phyloP scores from a whole-genome alignment of 2,113 vertebrate genomes.

The Hiodon tergisus region DNA sequence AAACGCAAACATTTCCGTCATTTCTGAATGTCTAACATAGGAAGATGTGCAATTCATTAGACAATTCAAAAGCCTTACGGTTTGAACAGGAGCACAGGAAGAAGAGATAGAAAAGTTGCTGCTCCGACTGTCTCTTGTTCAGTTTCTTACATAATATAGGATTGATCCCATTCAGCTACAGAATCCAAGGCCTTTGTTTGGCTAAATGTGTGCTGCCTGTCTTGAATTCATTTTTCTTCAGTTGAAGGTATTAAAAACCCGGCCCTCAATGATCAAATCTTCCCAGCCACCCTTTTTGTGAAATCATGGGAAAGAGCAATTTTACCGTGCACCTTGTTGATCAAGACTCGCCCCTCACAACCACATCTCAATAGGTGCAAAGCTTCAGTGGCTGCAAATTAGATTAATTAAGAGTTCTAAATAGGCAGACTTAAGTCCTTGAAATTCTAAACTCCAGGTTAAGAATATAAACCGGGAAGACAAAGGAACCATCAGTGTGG shows the following conservation, averaged over 20 bases:
- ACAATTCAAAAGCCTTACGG: conserved; percentile 48
- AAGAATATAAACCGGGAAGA: conserved; percentile 19
- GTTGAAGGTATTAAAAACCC: conserved; percentile 17
- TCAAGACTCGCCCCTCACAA: conserved; percentile 21
- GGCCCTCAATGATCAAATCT: not conserved
- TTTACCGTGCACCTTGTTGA: conserved; percentile 23
- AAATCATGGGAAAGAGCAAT: conserved; percentile 22
- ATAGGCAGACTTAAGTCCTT: conserved; percentile 20
- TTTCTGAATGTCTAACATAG: conserved; percentile 3
- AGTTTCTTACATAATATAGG: conserved; percentile 35
- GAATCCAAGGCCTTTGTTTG: conserved; percentile 28
- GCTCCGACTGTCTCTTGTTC: conserved; percentile 41
- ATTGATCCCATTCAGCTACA: conserved; percentile 41
- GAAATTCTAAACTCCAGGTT: conserved; percentile 23
- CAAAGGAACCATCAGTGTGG: not conserved
- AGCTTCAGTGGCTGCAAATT: conserved; percentile 17
- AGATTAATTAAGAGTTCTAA: conserved; percentile 26
- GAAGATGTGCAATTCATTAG: conserved; percentile 46
- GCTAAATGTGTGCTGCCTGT: conserved; percentile 21
- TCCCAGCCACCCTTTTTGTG: not conserved
- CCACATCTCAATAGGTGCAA: conserved; percentile 9
- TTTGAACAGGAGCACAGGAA: conserved; percentile 41
- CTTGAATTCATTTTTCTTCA: conserved; percentile 28
- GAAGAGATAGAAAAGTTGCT: conserved; percentile 51
- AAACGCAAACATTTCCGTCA: too few species aligned